These are phyloP conservation scores for Cathartes aura DNA, from an alignment of 2,113 vertebrate species.

Conservation along the genomic window DNA sequence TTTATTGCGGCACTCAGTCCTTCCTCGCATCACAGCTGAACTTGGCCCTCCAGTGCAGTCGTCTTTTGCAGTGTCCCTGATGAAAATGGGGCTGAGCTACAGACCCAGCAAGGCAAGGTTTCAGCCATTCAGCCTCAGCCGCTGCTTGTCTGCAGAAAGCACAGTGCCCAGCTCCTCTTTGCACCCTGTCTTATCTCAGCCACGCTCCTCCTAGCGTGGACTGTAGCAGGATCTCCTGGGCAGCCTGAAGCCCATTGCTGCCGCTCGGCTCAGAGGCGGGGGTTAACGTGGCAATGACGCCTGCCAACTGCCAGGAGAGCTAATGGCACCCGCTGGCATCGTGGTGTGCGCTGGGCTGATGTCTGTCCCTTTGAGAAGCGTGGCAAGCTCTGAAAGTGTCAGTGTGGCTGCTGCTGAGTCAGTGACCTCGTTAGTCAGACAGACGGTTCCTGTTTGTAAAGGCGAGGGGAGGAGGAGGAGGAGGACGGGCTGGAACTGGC, in stretches of 20 bases:
- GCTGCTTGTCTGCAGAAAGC: background rate
- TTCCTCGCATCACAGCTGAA: fast-evolving
- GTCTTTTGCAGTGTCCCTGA: fast-evolving
- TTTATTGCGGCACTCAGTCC: background rate
- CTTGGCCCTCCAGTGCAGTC: background rate
- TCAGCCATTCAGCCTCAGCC: background rate
- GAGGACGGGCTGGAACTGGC: background rate
- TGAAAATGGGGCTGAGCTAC: background rate
- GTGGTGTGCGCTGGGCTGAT: fast-evolving
- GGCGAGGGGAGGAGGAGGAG: background rate
- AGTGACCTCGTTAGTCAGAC: background rate
- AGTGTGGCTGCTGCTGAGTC: background rate
- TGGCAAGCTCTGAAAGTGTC: background rate
- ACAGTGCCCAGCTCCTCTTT: background rate
- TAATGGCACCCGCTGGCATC: background rate
- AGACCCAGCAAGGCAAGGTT: background rate
- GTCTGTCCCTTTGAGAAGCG: background rate
- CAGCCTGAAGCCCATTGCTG: background rate
- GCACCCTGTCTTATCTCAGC: background rate
- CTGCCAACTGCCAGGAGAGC: background rate
- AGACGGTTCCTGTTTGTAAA: background rate
- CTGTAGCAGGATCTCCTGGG: background rate
- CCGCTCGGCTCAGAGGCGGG: background rate
- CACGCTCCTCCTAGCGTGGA: fast-evolving
- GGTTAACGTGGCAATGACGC: background rate